Evolutionary conservation across 2,797 vertebrate genomes (phyloP).

Genomic region (Echeneis naucrates): DNA sequence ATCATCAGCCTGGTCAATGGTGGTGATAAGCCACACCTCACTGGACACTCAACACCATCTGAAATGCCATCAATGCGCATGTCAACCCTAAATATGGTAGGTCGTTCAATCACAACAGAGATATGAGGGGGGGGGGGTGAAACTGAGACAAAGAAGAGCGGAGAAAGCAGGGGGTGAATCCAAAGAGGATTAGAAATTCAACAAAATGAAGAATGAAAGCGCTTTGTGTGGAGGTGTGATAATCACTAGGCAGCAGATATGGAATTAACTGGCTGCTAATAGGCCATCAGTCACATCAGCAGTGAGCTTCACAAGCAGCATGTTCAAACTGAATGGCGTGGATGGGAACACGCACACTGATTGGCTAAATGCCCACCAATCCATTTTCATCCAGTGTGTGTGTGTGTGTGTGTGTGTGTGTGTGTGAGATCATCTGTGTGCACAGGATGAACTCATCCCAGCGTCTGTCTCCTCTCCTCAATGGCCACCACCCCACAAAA

Average conservation of each 20-base stretch:
- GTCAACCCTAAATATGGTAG: conserved; percentile 35
- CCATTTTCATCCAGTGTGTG: conserved; percentile 40
- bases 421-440: conserved; percentile 34
- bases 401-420: conserved; percentile 17
- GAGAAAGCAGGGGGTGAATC: conserved; percentile 1
- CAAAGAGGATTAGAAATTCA: conserved; percentile 32
- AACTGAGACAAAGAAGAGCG: neutral
- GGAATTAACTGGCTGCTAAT: conserved; percentile 63
- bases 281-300: conserved; percentile 57
- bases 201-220: conserved; percentile 45
- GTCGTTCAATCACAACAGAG: conserved; percentile 10
- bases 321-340: conserved; percentile 67
- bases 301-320: conserved; percentile 53
- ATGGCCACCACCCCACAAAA: conserved; percentile 70
- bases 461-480: conserved; percentile 27
- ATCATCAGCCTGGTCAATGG: conserved; percentile 25
- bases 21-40: conserved; percentile 52
- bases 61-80: conserved; percentile 42
- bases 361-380: conserved; percentile 61
- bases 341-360: conserved; percentile 46
- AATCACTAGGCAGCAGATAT: conserved; percentile 64
- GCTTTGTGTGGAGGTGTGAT: conserved; percentile 59
- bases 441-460: conserved; percentile 49
- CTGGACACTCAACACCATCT: conserved; percentile 41
- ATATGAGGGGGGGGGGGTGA: conserved; percentile 3